Conservation (phyloP, 2,888 invertebrate species). For the Rhogogaster chlorosoma region DNA sequence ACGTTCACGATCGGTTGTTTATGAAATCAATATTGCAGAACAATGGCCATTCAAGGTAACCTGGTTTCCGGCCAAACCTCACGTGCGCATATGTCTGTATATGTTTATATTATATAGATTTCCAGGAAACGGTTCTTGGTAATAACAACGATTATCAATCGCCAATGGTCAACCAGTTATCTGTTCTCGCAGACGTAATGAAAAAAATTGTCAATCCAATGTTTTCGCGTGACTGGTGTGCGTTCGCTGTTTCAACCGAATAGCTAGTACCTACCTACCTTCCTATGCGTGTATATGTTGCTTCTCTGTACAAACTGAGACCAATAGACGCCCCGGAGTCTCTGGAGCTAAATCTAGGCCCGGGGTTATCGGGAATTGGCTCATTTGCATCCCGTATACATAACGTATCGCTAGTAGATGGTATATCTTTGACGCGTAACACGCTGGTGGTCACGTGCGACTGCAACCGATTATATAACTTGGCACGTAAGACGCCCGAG, state of each 20-base stretch:
- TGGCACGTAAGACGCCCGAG: constrained; percentile 51
- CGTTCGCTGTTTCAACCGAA: neutral
- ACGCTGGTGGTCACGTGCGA: constrained; percentile 38
- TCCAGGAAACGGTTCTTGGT: neutral
- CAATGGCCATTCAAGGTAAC: constrained; percentile 32
- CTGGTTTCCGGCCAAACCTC: constrained; percentile 13
- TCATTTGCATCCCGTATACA: constrained; percentile 28
- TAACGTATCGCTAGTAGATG: neutral
- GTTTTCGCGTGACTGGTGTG: neutral
- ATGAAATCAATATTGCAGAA: constrained; percentile 33
- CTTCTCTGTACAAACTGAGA: neutral
- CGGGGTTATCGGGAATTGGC: constrained; percentile 33
- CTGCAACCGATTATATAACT: constrained; percentile 61
- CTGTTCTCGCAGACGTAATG: neutral
- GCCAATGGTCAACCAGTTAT: neutral
- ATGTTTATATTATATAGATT: neutral
- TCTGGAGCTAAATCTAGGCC: neutral
- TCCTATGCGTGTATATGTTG: neutral
- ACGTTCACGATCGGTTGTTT: constrained; percentile 5
- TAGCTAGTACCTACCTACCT: neutral
- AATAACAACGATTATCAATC: constrained; percentile 10
- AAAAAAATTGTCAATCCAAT: neutral
- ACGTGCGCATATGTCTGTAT: neutral
- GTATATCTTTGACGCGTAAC: constrained; percentile 44
- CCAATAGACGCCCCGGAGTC: neutral